Evolutionary conservation across 2,113 vertebrate species (phyloP).

Genomic region (Philantomba maxwellii): DNA sequence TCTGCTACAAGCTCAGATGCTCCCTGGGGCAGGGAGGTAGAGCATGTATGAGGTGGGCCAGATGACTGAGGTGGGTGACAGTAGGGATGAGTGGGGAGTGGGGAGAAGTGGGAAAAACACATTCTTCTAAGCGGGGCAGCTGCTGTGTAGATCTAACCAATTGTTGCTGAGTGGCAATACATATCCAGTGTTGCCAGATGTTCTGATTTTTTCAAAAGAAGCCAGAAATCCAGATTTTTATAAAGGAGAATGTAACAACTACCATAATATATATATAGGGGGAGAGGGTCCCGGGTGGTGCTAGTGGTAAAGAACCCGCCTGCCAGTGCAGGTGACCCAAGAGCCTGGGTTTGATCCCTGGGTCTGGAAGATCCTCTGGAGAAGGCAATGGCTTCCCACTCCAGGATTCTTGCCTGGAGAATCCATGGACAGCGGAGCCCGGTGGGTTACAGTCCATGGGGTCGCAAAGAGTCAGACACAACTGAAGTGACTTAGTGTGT

Average conservation of each 20-base stretch:
- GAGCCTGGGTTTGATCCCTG: background rate
- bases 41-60: background rate
- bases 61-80: background rate
- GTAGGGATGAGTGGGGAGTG: background rate
- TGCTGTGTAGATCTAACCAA: rapidly evolving
- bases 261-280: background rate
- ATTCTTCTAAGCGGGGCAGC: background rate
- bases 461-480: background rate
- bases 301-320: background rate
- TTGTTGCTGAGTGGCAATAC: no score
- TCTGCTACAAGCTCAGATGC: background rate
- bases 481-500: background rate
- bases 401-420: background rate
- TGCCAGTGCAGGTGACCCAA: background rate
- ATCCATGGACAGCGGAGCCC: background rate
- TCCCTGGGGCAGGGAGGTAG: background rate
- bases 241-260: background rate
- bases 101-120: background rate
- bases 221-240: background rate
- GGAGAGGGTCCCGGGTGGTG: background rate
- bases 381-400: background rate
- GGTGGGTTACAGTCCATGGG: background rate
- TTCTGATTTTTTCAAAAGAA: background rate
- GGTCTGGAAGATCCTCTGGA: background rate
- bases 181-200: background rate